Evolutionary conservation across 2,888 invertebrate genomes (phyloP), one percentile per base, ranked within the genome.

Genomic region (Thymelicus sylvestris): DNA sequence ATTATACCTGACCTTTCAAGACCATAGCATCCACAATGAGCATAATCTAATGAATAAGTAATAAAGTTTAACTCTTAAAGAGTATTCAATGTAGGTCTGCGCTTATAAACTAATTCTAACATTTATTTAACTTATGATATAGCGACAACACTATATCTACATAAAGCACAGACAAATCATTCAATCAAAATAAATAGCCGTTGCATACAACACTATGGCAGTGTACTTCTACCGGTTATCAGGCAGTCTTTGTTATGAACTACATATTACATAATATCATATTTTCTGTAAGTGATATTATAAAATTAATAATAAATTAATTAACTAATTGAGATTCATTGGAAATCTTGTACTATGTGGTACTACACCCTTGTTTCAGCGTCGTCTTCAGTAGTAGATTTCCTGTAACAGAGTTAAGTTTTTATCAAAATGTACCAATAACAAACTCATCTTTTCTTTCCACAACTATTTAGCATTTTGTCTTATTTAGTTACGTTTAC

Each of bases 371-470:
- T 89, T 66, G 94, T 94, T 78, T 94, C 94, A 3, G 93, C 93
- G 74, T 94, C 94, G 78, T 94, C 93, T 87, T 94, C 94, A 91
- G 92, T 94, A 92, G 93, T 93, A 92, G 94, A 94, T 91, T 94
- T 94, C 93, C 94, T 94, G 85, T 67, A 85, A 87, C 52, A 72
- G 72, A 66, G 12, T 66, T 31, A n/a, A 7, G 44, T 57, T 57
- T 44, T n/a, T 65, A 65, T 31, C 31, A 2, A 31, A 31, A 31
- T 31, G 31, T 31, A 31, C 31, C 31, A 31, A 31, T 31, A 31
- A 31, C 31, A 3, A 31, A 31, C 31, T 31, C 3, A 31, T 31
- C 31, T 31, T 3, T 1, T 31, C 19, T 31, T 31, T 31, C 31
- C 3, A 5, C 31, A 31, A 31, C 31, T 31, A 31, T 31, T 31